These are phyloP conservation scores for Ephialtes manifestator DNA, from an alignment of 2,888 invertebrate species.

Conservation along the genomic window DNA sequence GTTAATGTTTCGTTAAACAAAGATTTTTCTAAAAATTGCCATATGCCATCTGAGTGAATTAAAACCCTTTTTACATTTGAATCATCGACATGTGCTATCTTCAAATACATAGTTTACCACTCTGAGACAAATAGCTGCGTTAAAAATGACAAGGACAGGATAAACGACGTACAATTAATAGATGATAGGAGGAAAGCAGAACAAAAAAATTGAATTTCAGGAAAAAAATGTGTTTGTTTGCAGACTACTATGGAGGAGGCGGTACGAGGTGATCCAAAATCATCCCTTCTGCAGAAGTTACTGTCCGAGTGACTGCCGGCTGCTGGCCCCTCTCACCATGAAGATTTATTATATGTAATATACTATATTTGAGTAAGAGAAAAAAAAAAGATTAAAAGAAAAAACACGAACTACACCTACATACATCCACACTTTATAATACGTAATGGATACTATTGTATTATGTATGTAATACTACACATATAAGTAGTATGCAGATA, in stretches of 20 bases:
- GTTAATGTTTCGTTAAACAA: not conserved
- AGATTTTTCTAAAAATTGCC: too few relatives aligned
- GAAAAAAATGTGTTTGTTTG: conserved; percentile 77
- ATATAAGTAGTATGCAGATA: conserved; percentile 84
- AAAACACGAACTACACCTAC: conserved; percentile 73
- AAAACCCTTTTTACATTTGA: not conserved
- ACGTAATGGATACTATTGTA: conserved; percentile 82
- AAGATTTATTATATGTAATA: conserved; percentile 86
- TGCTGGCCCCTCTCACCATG: conserved; percentile 85
- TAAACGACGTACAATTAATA: conserved; percentile 24
- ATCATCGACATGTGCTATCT: conserved; percentile 6
- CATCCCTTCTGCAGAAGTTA: conserved; percentile 94
- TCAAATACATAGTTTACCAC: not conserved
- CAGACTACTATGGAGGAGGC: conserved; percentile 92
- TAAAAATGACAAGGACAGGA: conserved; percentile 7
- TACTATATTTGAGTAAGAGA: conserved; percentile 75
- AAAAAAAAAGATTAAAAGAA: conserved; percentile 46
- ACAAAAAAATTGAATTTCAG: conserved; percentile 21
- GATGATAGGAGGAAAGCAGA: not conserved
- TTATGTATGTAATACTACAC: conserved; percentile 80
- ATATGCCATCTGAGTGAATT: too few relatives aligned
- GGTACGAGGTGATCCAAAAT: conserved; percentile 92
- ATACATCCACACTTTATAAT: conserved; percentile 79
- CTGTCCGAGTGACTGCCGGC: conserved; percentile 91
- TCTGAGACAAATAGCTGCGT: not conserved